Evolutionary conservation across 2,797 vertebrate species (phyloP), one percentile per base, ranked within the genome.

Genomic region (Sebastolobus altivelis): DNA sequence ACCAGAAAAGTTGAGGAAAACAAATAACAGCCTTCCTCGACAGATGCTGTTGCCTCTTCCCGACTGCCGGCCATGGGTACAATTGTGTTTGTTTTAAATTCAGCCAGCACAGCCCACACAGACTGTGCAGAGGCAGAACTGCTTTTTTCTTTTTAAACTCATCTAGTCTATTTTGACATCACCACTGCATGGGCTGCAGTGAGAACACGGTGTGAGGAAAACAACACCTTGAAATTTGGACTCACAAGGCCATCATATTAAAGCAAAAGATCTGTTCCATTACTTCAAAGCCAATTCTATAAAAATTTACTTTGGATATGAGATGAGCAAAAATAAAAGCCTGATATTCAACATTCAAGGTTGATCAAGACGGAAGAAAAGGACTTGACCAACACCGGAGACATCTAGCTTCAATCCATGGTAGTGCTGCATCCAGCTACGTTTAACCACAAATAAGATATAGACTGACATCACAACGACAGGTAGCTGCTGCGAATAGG

Each of bases 41-140:
- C 89, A 91, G 84, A 91, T 90, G 88, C 82, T 80, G 83, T 25
- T 83, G 76, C 88, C 77, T 86, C 79, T 77, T 85, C 69, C 78
- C 88, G 87, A 89, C 91, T 88, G 72, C 80, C 16, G 85, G 90
- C 82, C 80, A 78, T 33, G 68, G 88, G 72, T 80, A 81, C 80
- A 80, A 81, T 87, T 65, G 87, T 83, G 80, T 92, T 92, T 93
- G 86, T 93, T 92, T 90, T 84, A 73, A 92, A 81, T 85, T 82
- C 59, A 88, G 88, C 89, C 88, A 87, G 71, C 68, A 68, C 16
- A 71, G 75, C 89, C 87, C 90, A 92, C 90, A 85, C 85, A 88
- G 77, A 62, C 59, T 79, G 76, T 72, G 79, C 68, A 77, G 77
- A 86, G 78, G 83, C 37, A 77, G 58, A 85, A 73, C 29, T 46